phyloP scores from a whole-genome alignment of 2,797 vertebrate species.

The Coregonus ussuriensis region DNA sequence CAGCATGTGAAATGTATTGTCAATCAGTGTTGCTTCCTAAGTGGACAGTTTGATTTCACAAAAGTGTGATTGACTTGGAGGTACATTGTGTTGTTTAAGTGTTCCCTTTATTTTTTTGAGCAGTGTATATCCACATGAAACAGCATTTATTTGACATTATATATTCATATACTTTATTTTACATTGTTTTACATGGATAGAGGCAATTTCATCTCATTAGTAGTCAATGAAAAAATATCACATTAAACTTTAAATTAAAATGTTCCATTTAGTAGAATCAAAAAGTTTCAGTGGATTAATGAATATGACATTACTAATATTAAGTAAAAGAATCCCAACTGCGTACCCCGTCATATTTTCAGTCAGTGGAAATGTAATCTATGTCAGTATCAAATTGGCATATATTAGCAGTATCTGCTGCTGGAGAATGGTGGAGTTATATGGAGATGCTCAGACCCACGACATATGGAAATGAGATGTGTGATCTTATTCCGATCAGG shows the following conservation, averaged over 20 bases:
- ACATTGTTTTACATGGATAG: neutral
- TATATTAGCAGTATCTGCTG: constrained; percentile 30
- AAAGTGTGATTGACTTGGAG: too few relatives aligned
- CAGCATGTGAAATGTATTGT: too few relatives aligned
- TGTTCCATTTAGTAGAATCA: constrained; percentile 12
- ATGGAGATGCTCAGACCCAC: constrained; percentile 8
- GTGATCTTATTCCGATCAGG: constrained; percentile 42
- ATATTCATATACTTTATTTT: constrained; percentile 8
- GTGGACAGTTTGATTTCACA: too few relatives aligned
- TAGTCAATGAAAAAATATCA: neutral
- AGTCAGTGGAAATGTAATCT: constrained; percentile 42
- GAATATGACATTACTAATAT: constrained; percentile 31
- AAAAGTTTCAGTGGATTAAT: constrained; percentile 25
- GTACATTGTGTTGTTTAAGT: too few relatives aligned
- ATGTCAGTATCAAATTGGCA: constrained; percentile 34
- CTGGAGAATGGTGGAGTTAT: constrained; percentile 13
- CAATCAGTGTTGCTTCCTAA: too few relatives aligned
- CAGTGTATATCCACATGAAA: neutral
- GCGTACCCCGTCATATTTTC: constrained; percentile 22
- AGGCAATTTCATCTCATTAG: neutral
- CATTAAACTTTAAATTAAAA: constrained; percentile 7
- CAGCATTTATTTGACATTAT: constrained; percentile 3
- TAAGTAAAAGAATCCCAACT: constrained; percentile 28
- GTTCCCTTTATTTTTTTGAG: too few relatives aligned
- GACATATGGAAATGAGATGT: constrained; percentile 39